Conservation (phyloP, 2,797 vertebrate species). For the Tympanoctomys barrerae region DNA sequence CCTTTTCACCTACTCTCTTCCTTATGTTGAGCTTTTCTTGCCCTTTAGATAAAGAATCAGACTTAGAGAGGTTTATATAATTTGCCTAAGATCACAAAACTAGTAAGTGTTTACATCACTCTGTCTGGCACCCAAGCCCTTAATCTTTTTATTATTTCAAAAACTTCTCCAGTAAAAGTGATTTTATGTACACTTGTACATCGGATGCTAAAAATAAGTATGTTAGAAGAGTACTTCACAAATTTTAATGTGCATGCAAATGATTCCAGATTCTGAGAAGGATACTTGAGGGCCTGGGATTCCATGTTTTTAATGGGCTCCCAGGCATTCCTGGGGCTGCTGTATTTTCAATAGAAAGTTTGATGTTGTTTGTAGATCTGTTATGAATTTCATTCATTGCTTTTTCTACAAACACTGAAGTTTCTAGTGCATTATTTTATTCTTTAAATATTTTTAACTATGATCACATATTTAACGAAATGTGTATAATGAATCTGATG, state of each 20-base stretch:
- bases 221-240: neutral
- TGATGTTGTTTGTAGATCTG: neutral
- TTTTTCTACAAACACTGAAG: neutral
- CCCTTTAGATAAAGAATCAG: constrained; percentile 11
- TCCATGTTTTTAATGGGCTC: neutral
- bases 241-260: neutral
- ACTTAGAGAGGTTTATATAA: constrained; percentile 40
- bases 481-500: neutral
- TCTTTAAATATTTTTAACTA: constrained; percentile 32
- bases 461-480: neutral
- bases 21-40: neutral
- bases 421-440: neutral
- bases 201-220: neutral
- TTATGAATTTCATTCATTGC: neutral
- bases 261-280: neutral
- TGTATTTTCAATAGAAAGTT: neutral
- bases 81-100: constrained; percentile 18
- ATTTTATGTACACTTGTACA: neutral
- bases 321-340: neutral
- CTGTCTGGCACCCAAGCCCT: neutral
- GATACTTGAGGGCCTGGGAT: neutral
- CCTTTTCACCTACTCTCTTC: neutral
- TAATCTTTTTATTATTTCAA: constrained; percentile 32
- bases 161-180: neutral
- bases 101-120: neutral